Evolutionary conservation across 2,797 vertebrate species (phyloP).

Genomic region (Babyrousa celebensis): DNA sequence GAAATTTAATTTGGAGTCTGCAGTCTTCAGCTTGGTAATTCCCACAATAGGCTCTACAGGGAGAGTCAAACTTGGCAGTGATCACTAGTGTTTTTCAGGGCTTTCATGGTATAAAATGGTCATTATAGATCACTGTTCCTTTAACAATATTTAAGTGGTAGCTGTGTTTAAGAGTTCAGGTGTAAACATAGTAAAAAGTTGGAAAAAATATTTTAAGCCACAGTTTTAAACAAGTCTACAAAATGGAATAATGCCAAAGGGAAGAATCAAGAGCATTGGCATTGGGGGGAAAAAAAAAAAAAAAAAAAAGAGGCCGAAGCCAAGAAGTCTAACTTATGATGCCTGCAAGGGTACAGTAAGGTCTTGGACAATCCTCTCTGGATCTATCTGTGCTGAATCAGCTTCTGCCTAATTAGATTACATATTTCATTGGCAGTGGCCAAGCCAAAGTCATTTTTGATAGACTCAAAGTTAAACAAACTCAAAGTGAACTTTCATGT

Average conservation of each 20-base stretch:
- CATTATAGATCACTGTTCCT: slow-evolving; percentile 58
- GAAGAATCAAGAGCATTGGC: not conserved
- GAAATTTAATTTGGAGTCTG: slow-evolving; percentile 2
- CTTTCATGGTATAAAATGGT: not conserved
- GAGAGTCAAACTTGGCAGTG: slow-evolving; percentile 17
- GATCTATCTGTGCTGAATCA: slow-evolving; percentile 53
- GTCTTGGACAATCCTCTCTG: slow-evolving; percentile 37
- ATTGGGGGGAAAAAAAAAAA: not conserved
- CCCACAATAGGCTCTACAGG: not conserved
- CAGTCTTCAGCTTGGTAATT: not conserved
- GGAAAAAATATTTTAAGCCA: slow-evolving; percentile 60
- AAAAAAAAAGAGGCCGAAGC: not conserved
- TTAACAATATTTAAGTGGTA: not conserved
- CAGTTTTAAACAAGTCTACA: slow-evolving; percentile 2
- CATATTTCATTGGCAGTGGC: slow-evolving; percentile 9
- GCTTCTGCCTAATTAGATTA: slow-evolving; percentile 77
- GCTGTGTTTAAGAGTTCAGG: not conserved
- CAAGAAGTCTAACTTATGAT: slow-evolving; percentile 70
- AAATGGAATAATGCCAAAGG: not conserved
- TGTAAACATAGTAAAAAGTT: slow-evolving; percentile 21
- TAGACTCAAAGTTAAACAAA: slow-evolving; percentile 31
- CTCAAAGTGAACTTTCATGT: slow-evolving; percentile 64
- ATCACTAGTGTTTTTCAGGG: not conserved
- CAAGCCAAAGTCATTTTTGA: slow-evolving; percentile 54
- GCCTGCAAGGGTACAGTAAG: slow-evolving; percentile 56